Evolutionary conservation across 2,113 vertebrate species (phyloP).

Genomic region (Anhinga rufa): DNA sequence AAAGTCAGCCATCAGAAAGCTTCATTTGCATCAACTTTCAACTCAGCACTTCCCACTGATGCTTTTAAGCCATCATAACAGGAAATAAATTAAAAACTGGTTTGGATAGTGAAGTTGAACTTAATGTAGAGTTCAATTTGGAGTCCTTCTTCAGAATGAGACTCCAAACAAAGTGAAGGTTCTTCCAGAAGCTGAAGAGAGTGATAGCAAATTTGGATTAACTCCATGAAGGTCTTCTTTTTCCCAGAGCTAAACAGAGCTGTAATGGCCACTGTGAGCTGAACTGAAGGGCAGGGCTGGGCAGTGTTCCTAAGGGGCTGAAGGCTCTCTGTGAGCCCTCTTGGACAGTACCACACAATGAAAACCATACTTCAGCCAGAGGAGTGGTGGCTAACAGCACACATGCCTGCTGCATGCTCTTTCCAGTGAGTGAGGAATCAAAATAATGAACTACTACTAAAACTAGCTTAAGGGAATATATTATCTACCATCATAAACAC

Average conservation of each 20-base stretch:
- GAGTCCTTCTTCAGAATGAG: neutral
- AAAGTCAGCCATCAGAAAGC: neutral
- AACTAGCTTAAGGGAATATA: neutral
- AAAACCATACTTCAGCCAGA: neutral
- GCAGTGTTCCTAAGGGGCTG: neutral
- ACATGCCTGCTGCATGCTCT: neutral
- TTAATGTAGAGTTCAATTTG: neutral
- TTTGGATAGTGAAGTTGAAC: neutral
- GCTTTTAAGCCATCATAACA: neutral
- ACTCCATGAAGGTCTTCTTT: neutral
- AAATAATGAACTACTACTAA: neutral
- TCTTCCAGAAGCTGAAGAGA: neutral
- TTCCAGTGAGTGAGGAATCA: neutral
- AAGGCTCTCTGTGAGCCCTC: neutral
- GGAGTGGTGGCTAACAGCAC: neutral
- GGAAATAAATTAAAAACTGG: neutral
- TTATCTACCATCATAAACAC: neutral
- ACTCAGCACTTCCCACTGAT: neutral
- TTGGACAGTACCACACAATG: no score
- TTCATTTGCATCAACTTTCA: neutral
- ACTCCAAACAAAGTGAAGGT: neutral
- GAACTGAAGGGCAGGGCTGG: neutral
- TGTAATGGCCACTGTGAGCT: rapidly evolving
- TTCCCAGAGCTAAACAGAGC: neutral
- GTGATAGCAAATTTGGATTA: neutral